A percentile compares a stretch with the other conserved stretches of the same genome.
These are phyloP conservation scores for Ephialtes manifestator DNA, from an alignment of 2,888 invertebrate species.

Conservation along the genomic window DNA sequence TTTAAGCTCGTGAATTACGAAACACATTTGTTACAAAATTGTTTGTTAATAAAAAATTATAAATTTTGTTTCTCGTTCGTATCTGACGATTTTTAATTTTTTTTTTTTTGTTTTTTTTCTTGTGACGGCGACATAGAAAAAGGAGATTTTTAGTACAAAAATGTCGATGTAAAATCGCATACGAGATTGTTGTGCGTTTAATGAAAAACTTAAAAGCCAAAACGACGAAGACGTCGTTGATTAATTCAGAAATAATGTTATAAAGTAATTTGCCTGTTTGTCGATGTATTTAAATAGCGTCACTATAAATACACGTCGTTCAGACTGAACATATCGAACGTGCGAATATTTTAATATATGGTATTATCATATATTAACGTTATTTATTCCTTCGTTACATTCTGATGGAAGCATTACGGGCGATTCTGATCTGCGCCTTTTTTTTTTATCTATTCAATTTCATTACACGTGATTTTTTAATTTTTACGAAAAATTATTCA, in stretches of 20 bases:
- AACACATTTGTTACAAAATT: slow-evolving; percentile 7
- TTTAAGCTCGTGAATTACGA: slow-evolving; percentile 53
- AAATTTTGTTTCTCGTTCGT: not conserved
- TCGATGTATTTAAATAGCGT: slow-evolving; percentile 71
- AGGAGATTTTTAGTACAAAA: slow-evolving; percentile 42
- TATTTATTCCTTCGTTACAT: slow-evolving; percentile 72
- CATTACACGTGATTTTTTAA: slow-evolving; percentile 5
- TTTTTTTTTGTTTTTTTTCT: slow-evolving; percentile 7
- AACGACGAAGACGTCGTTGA: slow-evolving; percentile 1
- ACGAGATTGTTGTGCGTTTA: slow-evolving; percentile 49
- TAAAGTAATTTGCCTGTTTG: slow-evolving; percentile 72
- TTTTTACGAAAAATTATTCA: slow-evolving; percentile 23
- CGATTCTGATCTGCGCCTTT: slow-evolving; percentile 25
- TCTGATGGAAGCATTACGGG: slow-evolving; percentile 82
- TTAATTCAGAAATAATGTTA: slow-evolving; percentile 18
- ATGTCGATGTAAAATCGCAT: slow-evolving; percentile 33
- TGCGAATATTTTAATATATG: slow-evolving; percentile 75
- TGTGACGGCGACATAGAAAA: slow-evolving; percentile 31
- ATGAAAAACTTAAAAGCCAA: slow-evolving; percentile 17
- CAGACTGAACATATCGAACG: slow-evolving; percentile 77
- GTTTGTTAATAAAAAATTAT: not conserved
- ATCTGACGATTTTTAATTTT: not conserved
- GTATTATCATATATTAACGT: slow-evolving; percentile 74
- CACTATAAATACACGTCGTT: slow-evolving; percentile 73
- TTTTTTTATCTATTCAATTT: not conserved